Conservation (phyloP, 2,113 vertebrate species). For the Limnothrissa miodon region DNA sequence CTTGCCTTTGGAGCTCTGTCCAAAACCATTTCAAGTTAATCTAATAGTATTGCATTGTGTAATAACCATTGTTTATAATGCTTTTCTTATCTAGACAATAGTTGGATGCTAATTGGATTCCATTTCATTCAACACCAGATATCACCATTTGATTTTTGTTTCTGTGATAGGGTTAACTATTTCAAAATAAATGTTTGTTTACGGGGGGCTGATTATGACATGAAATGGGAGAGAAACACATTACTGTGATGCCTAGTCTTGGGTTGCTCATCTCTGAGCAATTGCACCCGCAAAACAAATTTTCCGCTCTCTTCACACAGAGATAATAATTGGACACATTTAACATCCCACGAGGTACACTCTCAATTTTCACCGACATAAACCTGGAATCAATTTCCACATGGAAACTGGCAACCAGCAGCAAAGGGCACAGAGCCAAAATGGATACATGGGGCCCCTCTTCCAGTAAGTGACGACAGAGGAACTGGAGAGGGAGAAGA, state of each 20-base stretch:
- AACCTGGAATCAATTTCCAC: conserved; percentile 9
- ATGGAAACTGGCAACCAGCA: conserved; percentile 9
- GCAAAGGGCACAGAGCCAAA: conserved; percentile 46
- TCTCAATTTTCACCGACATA: not conserved
- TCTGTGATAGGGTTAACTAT: not conserved
- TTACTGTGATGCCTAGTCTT: not conserved
- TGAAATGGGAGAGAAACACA: not conserved
- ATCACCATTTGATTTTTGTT: not conserved
- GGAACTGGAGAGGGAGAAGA: conserved; percentile 30
- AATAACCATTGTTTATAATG: not conserved
- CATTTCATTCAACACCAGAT: not conserved
- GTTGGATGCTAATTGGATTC: not conserved
- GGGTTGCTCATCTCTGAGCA: not conserved
- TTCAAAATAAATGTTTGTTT: not conserved
- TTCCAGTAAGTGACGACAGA: conserved; percentile 57
- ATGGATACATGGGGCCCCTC: conserved; percentile 35
- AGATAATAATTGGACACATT: not conserved
- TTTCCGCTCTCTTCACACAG: not conserved
- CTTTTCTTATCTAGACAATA: not conserved
- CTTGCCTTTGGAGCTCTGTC: not conserved
- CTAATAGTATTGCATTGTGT: not conserved
- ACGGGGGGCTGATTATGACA: not conserved
- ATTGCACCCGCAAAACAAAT: not conserved
- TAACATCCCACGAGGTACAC: not conserved
- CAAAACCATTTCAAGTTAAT: not conserved